These are phyloP conservation scores for Pocillopora meandrina DNA, from an alignment of 92 coral and sea anemone genomes.

Conservation along the genomic window DNA sequence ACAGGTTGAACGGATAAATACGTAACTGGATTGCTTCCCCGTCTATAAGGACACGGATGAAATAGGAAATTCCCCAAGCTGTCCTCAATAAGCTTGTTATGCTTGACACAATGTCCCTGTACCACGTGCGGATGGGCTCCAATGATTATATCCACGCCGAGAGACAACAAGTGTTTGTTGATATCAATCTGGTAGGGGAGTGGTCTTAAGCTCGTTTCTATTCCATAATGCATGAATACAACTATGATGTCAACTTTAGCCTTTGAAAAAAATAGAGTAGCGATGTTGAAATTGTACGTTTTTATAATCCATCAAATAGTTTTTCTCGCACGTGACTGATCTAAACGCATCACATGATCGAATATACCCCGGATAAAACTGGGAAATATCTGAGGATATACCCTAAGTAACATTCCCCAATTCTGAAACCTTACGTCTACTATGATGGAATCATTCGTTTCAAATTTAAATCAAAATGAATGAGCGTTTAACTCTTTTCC, in stretches of 20 bases:
- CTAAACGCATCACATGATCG: too few relatives aligned
- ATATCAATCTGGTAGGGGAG: constrained; percentile 41
- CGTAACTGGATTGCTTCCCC: background rate
- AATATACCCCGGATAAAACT: too few relatives aligned
- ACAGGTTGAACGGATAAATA: background rate
- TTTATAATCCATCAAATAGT: too few relatives aligned
- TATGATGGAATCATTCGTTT: too few relatives aligned
- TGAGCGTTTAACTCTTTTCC: too few relatives aligned
- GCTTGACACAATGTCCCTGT: constrained; percentile 51
- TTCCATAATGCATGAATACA: constrained; percentile 74
- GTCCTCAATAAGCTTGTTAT: constrained; percentile 59
- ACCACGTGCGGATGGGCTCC: constrained; percentile 80
- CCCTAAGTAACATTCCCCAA: too few relatives aligned
- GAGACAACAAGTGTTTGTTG: constrained; percentile 49
- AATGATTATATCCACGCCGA: constrained; percentile 67
- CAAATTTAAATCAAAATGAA: too few relatives aligned
- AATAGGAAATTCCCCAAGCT: constrained; percentile 84
- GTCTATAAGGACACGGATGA: constrained; percentile 34
- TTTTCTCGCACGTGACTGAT: too few relatives aligned
- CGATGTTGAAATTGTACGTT: background rate
- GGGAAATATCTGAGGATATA: too few relatives aligned
- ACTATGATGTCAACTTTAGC: constrained; percentile 60
- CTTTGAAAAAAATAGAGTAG: background rate
- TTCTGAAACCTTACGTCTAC: too few relatives aligned
- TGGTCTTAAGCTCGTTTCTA: constrained; percentile 18